A percentile compares a stretch with the other conserved stretches of the same genome.
Evolutionary conservation across 2,797 vertebrate species (phyloP).

Genomic region (Cyprinella venusta): DNA sequence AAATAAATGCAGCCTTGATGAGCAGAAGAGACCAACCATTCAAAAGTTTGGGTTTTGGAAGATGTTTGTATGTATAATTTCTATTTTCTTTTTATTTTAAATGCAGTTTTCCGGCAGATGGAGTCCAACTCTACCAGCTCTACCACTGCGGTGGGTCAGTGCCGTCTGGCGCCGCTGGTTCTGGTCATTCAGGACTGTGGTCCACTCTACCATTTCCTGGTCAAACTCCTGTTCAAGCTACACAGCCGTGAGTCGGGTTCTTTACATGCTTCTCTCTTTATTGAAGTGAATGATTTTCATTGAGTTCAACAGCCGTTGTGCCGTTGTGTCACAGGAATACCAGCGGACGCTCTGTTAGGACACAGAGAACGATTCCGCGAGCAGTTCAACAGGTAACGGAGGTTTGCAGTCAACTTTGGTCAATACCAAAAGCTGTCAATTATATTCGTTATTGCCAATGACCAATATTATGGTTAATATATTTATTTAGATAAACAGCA

Average conservation of each 20-base stretch:
- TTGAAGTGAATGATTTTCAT: not conserved
- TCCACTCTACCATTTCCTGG: slow-evolving; percentile 93
- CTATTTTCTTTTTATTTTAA: not conserved
- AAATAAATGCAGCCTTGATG: not conserved
- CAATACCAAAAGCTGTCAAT: not conserved
- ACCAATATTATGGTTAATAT: not conserved
- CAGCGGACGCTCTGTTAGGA: slow-evolving; percentile 89
- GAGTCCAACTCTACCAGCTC: slow-evolving; percentile 75
- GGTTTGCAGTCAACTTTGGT: not conserved
- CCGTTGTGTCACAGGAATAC: slow-evolving; percentile 79
- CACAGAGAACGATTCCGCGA: slow-evolving; percentile 95
- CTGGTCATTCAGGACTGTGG: slow-evolving; percentile 94
- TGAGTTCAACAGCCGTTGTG: not conserved
- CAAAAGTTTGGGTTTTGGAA: too few relatives aligned
- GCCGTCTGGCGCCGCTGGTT: slow-evolving; percentile 91
- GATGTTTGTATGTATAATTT: not conserved
- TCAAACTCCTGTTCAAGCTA: slow-evolving; percentile 93
- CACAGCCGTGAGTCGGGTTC: slow-evolving; percentile 90
- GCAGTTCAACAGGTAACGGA: slow-evolving; percentile 86
- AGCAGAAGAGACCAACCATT: not conserved
- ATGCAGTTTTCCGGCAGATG: slow-evolving; percentile 74
- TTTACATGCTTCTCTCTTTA: not conserved
- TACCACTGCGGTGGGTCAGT: slow-evolving; percentile 85
- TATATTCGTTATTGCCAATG: not conserved
- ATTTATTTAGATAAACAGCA: not conserved